Evolutionary conservation across 2,888 invertebrate species (phyloP).

Genomic region (Morpho deidamia): DNA sequence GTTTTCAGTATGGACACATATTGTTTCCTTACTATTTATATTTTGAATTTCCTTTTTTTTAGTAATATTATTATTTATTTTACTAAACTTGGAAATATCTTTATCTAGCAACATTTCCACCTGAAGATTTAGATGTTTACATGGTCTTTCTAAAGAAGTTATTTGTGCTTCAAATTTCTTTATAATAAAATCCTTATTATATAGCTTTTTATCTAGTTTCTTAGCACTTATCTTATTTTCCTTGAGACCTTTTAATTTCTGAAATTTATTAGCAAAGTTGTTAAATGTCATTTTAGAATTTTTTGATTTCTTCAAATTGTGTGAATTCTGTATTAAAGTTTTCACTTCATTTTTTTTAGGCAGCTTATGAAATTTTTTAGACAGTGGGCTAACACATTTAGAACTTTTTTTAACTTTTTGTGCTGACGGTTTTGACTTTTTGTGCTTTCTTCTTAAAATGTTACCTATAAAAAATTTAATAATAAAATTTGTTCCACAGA

Average conservation of each 20-base stretch:
- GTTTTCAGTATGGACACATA: too few species aligned
- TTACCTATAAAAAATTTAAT: constrained; percentile 40
- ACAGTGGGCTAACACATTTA: neutral
- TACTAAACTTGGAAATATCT: too few species aligned
- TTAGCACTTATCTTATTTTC: constrained; percentile 7
- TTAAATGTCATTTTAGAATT: constrained; percentile 11
- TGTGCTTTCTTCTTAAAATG: constrained; percentile 42
- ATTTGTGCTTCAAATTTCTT: constrained; percentile 31
- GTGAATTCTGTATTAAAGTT: neutral
- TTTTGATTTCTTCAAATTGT: neutral
- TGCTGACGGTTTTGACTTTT: constrained; percentile 15
- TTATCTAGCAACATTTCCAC: neutral
- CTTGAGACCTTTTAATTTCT: neutral
- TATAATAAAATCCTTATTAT: constrained; percentile 19
- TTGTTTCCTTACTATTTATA: too few species aligned
- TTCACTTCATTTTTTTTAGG: neutral
- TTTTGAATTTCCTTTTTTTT: too few species aligned
- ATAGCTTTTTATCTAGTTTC: neutral
- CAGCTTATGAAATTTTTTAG: neutral
- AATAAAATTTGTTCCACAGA: too few species aligned
- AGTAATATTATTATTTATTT: too few species aligned
- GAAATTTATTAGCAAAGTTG: neutral
- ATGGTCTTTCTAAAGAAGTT: constrained; percentile 31
- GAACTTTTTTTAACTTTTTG: constrained; percentile 14
- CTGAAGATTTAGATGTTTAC: constrained; percentile 19